Base-by-base conservation (phyloP, 1,140 invertebrate species). In the Xylocopa sonorina region DNA sequence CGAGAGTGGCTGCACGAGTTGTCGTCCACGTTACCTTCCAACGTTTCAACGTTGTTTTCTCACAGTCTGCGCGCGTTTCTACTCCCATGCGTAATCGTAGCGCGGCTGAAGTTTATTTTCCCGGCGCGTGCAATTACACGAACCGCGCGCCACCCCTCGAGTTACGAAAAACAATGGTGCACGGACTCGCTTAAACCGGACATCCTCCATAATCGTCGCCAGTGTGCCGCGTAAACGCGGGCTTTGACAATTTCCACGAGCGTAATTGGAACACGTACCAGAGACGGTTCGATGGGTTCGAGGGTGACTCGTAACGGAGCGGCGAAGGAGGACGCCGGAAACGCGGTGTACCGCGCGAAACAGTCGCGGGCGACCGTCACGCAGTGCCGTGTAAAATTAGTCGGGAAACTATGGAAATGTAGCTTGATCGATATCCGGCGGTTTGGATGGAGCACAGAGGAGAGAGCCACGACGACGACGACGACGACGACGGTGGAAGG, bases 341-440 rank as follows among this genome's bases (percentile, higher is more conserved):
- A 16, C 38, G 38, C n/a, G n/a, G n/a, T n/a, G n/a, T n/a, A n/a
- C n/a, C n/a, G n/a, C 27, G 14, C 1, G 67, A 14, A 43, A 55
- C 58, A 72, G 63, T 78, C 55, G 34, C 24, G 12, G 10, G 1
- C 43, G 48, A 43, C 53, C 16, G 1, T 14, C 12, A 10, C 63
- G n/a, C n/a, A 41, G 24, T 57, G 21, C 6, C 29, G 9, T 7
- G 21, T 4, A 53, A 50, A 78, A 78, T 78, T 78, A 64, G 58
- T 38, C 41, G 50, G 4, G 74, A 67, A 73, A 73, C 77, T 78
- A 73, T 78, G 77, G 77, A 72, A 73, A 72, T 78, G 50, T 43
- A 27, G 69, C 48, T 73, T 63, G 51, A 80, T 80, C 71, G 78
- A 80, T 80, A 75, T 58, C 53, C 62, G 58, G 62, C 10, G 62